Percentiles rank a stretch among this genome's conserved stretches.
Conservation (phyloP, 2,113 vertebrate species). For the Dermatemys mawii region DNA sequence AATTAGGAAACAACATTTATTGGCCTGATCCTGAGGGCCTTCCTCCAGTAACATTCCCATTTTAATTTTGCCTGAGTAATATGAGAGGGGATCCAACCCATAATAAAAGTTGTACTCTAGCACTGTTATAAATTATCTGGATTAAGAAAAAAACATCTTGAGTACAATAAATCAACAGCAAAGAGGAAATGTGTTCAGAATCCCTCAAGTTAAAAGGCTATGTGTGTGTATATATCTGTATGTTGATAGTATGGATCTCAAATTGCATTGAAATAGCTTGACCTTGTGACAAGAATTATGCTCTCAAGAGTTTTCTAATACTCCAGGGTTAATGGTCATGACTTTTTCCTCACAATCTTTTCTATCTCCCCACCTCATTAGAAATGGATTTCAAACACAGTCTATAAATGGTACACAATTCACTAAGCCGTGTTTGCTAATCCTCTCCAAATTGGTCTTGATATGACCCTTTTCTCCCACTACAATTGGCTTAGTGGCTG, state of each 20-base stretch:
- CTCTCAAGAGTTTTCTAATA: background rate
- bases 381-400: conserved; percentile 65
- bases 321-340: background rate
- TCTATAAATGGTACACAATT: conserved; percentile 74
- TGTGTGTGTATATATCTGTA: background rate
- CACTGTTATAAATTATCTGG: background rate
- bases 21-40: background rate
- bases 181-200: background rate
- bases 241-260: conserved; percentile 32
- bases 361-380: conserved; percentile 73
- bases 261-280: conserved; percentile 51
- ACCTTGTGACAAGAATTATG: conserved; percentile 49
- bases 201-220: background rate
- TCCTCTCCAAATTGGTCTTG: conserved; percentile 49
- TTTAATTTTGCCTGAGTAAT: background rate
- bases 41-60: background rate
- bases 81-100: background rate
- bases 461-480: conserved; percentile 43
- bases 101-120: rapidly evolving
- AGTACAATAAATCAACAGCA: background rate
- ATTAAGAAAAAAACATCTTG: background rate
- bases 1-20: background rate
- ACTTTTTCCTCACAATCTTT: conserved; percentile 26
- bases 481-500: conserved; percentile 23
- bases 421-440: conserved; percentile 79